phyloP scores from a whole-genome alignment of 2,113 vertebrate species.

The Calyptommatus sinebrachiatus region DNA sequence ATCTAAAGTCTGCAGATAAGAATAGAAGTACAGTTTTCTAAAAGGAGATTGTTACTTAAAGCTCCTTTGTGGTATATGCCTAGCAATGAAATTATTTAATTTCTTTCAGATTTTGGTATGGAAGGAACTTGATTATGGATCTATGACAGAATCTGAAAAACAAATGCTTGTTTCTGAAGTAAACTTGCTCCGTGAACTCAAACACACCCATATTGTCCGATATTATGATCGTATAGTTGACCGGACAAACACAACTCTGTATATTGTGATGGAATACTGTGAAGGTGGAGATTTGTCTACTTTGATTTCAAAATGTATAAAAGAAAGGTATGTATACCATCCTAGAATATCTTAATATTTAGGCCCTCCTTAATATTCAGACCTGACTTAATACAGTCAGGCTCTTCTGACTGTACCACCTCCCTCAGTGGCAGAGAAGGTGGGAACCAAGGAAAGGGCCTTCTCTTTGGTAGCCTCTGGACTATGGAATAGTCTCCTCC shows the following conservation, averaged over 20 bases:
- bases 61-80: neutral
- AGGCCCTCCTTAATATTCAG: too few species aligned
- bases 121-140: conserved; percentile 95
- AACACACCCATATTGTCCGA: conserved; percentile 91
- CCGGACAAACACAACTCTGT: conserved; percentile 83
- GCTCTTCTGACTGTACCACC: too few species aligned
- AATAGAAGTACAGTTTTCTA: neutral
- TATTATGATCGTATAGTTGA: conserved; percentile 96
- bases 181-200: conserved; percentile 90
- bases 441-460: too few species aligned
- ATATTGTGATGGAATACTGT: conserved; percentile 97
- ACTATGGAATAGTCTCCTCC: too few species aligned
- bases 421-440: too few species aligned
- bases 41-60: neutral
- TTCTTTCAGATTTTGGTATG: conserved; percentile 85
- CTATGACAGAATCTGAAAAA: conserved; percentile 91
- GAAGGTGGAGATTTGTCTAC: conserved; percentile 91
- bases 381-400: too few species aligned
- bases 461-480: too few species aligned
- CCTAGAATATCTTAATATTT: neutral
- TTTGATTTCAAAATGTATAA: conserved; percentile 82
- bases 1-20: neutral
- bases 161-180: conserved; percentile 98
- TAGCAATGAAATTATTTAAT: neutral
- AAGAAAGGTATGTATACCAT: conserved; percentile 76